Evolutionary conservation across 2,113 vertebrate genomes (phyloP).

Genomic region (Rissa tridactyla): DNA sequence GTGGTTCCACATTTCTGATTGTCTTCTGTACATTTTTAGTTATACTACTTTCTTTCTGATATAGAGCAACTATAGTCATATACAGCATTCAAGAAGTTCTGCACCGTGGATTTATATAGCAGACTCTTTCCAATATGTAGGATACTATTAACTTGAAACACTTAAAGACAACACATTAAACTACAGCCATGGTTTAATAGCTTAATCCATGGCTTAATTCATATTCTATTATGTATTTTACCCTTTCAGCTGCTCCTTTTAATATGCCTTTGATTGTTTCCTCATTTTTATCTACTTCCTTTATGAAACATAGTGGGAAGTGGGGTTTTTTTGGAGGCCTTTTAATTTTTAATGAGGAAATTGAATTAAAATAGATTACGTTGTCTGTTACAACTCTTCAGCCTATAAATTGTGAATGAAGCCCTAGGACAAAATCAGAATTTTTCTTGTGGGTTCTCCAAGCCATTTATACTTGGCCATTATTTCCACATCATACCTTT

Average conservation of each 20-base stretch:
- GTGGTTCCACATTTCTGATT: not conserved
- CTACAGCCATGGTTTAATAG: not conserved
- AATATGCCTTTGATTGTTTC: conserved; percentile 50
- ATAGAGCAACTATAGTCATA: not conserved
- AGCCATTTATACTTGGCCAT: not conserved
- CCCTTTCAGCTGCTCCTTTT: conserved; percentile 2
- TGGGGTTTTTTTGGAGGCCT: not conserved
- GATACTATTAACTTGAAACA: not conserved
- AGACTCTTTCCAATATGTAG: not conserved
- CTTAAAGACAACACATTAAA: not conserved
- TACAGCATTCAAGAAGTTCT: not conserved
- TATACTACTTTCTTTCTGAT: not conserved
- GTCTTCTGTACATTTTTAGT: not conserved
- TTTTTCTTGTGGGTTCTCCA: not conserved
- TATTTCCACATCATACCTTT: not conserved
- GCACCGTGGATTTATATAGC: not conserved
- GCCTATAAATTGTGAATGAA: not conserved
- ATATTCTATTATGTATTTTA: conserved; percentile 15
- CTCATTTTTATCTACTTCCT: conserved; percentile 50
- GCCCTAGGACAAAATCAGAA: not conserved
- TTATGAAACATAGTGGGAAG: conserved; percentile 18
- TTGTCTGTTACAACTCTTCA: not conserved
- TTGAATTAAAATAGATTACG: not conserved
- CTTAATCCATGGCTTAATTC: conserved; percentile 18
- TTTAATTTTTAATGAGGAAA: conserved; percentile 22